Evolutionary conservation across 2,888 invertebrate species (phyloP).

Genomic region (Tiliacea citrago): DNA sequence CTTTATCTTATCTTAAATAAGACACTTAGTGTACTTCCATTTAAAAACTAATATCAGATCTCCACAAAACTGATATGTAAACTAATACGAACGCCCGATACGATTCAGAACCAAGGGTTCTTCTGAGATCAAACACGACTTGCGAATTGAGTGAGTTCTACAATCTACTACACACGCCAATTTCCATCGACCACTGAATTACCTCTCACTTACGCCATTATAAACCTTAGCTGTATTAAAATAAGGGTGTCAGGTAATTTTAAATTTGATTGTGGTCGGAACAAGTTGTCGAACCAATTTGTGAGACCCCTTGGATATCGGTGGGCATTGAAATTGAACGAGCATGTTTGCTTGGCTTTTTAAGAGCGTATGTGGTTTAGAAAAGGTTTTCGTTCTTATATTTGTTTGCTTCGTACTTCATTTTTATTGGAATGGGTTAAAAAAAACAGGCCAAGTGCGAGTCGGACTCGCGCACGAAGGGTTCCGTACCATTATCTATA

Average conservation of each 20-base stretch:
- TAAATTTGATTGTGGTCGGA: constrained; percentile 10
- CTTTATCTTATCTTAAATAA: too few species aligned
- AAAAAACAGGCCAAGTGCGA: not conserved
- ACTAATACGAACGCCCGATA: constrained; percentile 49
- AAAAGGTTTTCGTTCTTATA: constrained; percentile 32
- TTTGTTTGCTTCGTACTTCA: constrained; percentile 21
- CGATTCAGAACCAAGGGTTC: constrained; percentile 71
- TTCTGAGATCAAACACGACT: constrained; percentile 84
- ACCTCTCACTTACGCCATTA: constrained; percentile 45
- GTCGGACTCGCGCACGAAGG: too few species aligned
- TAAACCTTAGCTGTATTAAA: constrained; percentile 57
- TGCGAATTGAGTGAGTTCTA: constrained; percentile 84
- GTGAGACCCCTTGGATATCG: constrained; percentile 77
- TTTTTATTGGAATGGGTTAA: constrained; percentile 15
- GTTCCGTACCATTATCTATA: too few species aligned
- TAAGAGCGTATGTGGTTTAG: constrained; percentile 50
- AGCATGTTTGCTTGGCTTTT: constrained; percentile 80
- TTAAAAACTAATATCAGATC: constrained; percentile 31
- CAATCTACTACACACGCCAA: constrained; percentile 61
- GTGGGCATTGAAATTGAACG: constrained; percentile 80
- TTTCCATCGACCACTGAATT: constrained; percentile 40
- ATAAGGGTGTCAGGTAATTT: constrained; percentile 57
- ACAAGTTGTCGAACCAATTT: constrained; percentile 66
- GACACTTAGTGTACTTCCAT: not conserved
- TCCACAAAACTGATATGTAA: constrained; percentile 40